Evolutionary conservation across 2,113 vertebrate species (phyloP).

Genomic region (Ciconia boyciana): DNA sequence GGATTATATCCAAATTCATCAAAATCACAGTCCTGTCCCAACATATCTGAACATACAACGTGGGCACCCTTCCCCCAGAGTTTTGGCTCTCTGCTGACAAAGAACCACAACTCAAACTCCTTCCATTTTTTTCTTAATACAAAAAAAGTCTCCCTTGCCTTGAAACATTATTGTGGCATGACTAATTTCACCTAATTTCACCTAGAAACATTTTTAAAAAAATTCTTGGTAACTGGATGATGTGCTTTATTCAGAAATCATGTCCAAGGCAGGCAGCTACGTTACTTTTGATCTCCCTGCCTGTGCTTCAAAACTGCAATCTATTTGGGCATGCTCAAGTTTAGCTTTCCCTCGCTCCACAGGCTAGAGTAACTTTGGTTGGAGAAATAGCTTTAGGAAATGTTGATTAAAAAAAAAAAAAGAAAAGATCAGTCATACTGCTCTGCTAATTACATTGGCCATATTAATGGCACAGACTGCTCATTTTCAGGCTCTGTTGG

Average conservation of each 20-base stretch:
- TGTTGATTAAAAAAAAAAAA: not conserved
- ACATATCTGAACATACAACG: not conserved
- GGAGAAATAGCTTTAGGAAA: conserved; percentile 50
- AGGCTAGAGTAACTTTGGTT: not conserved
- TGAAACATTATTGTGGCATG: not conserved
- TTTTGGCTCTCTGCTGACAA: not conserved
- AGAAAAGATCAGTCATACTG: not conserved
- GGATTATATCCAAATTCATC: not conserved
- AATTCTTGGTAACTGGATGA: not conserved
- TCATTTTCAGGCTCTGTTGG: conserved; percentile 49
- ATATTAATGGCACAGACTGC: conserved; percentile 38
- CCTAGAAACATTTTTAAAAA: not conserved
- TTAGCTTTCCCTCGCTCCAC: not conserved
- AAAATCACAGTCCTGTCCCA: not conserved
- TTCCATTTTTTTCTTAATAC: not conserved
- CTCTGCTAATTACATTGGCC: conserved; percentile 42
- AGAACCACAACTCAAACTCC: not conserved
- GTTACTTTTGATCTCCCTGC: not conserved
- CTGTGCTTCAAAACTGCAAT: not conserved
- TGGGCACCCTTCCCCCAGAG: not conserved
- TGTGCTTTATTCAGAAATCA: not conserved
- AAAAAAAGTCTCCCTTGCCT: not conserved
- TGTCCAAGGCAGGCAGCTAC: not conserved
- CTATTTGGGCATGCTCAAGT: not conserved
- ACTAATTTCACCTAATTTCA: not conserved